phyloP scores from a whole-genome alignment of 2,113 vertebrate genomes.

The Aramus guarauna region DNA sequence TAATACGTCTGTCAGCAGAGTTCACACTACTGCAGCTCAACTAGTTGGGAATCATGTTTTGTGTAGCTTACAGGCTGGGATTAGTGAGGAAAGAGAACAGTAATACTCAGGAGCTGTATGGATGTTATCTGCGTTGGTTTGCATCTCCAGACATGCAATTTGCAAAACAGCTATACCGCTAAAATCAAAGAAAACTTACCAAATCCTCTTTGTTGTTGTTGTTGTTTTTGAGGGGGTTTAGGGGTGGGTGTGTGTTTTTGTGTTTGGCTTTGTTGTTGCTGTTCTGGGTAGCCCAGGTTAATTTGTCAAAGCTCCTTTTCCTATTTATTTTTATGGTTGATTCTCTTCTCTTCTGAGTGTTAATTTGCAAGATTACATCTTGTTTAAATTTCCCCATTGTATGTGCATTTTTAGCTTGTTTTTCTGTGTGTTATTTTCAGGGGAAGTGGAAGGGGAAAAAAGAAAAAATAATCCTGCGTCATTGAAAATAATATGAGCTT shows the following conservation, averaged over 20 bases:
- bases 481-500: neutral
- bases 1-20: fast-evolving
- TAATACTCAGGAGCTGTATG: fast-evolving
- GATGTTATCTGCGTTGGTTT: neutral
- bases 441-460: neutral
- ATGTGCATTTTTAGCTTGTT: neutral
- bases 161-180: neutral
- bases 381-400: neutral
- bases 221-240: neutral
- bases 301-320: neutral
- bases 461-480: neutral
- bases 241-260: neutral
- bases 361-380: neutral
- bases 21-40: fast-evolving
- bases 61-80: neutral
- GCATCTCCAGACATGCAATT: neutral
- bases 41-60: neutral
- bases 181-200: neutral
- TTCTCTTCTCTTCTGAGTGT: neutral
- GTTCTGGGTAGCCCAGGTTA: neutral
- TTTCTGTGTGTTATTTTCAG: neutral
- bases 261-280: neutral
- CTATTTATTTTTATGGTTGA: neutral
- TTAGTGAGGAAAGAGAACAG: neutral
- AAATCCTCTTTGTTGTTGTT: neutral